Base-by-base conservation (phyloP, 2,797 vertebrate genomes). In the Lepidocolaptes lacrymiger region DNA sequence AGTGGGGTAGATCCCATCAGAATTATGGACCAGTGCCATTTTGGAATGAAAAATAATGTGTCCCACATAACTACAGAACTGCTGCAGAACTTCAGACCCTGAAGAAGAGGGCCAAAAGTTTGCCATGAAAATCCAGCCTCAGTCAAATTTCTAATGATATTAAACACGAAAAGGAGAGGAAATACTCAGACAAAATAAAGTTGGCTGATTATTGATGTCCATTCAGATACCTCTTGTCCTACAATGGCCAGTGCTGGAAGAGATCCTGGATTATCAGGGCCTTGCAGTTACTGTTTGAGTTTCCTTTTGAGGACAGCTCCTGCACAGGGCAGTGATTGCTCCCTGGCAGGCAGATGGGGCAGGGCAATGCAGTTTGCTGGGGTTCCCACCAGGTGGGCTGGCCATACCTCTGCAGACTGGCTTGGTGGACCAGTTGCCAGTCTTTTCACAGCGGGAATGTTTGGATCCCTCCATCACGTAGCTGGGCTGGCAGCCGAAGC, bases 371-470 rank as follows among this genome's bases (percentile, higher is more conserved):
- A 2, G 3, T 26, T 24, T 18, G 9, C 3, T 0, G 8, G 59
- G 39, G 3, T 14, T 86, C 30, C 20, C 16, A 16, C 15, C 56
- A 22, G 12, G 1, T 13, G 7, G 18, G 7, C 2, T n/a, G 7
- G 13, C 8, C 56, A 84, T 97, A 99, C 99, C 98, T 97, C 97
- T 98, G 66, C 99, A 99, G 63, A 87, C 91, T 12, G 99, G 99
- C 94, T 97, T 97, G 41, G 94, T 56, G 66, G 98, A 98, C 99
- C 99, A 99, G 61, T 95, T 97, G 20, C 99, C 99, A 36, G 97
- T 97, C 88, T 98, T 98, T 54, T 97, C 97, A 72, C 99, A 99
- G 32, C 96, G 97, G 8, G 98, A 97, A 77, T 98, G 98, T 32
- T 93, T 94, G 4, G 98, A 69, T 37, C 99, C 99, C 0, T 99